These are phyloP conservation scores for Paratilapia polleni DNA, from an alignment of 2,113 vertebrate genomes.

Conservation along the genomic window DNA sequence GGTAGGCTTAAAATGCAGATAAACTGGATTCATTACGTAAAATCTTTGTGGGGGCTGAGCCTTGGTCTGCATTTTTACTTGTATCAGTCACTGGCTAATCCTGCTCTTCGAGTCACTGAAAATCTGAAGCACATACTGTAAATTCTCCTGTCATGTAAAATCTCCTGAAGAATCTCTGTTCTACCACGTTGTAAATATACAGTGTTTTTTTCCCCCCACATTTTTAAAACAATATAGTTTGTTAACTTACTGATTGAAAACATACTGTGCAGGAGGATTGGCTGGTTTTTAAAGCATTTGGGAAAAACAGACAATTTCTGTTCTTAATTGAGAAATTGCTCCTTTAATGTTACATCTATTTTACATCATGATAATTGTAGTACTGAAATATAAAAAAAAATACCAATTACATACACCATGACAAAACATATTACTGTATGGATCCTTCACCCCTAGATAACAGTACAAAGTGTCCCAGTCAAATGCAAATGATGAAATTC, in stretches of 20 bases:
- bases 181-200: not conserved
- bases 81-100: not conserved
- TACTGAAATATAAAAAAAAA: not conserved
- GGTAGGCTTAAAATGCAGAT: constrained; percentile 1
- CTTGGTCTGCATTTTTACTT: not conserved
- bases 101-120: not conserved
- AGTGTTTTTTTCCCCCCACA: not conserved
- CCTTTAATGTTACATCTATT: not conserved
- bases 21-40: not conserved
- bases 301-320: not conserved
- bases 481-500: no score
- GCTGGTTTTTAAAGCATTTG: not conserved
- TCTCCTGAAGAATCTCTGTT: not conserved
- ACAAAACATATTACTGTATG: no score
- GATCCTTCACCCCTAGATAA: no score
- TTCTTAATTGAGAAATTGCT: not conserved
- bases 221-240: not conserved
- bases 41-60: not conserved
- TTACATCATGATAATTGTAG: not conserved
- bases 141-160: not conserved
- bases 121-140: not conserved
- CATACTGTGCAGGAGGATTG: not conserved
- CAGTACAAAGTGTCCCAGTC: no score
- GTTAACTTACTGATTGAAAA: not conserved
- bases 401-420: no score